Evolutionary conservation across 2,113 vertebrate species (phyloP), one percentile per base, ranked within the genome.

Genomic region (Oxyura jamaicensis): DNA sequence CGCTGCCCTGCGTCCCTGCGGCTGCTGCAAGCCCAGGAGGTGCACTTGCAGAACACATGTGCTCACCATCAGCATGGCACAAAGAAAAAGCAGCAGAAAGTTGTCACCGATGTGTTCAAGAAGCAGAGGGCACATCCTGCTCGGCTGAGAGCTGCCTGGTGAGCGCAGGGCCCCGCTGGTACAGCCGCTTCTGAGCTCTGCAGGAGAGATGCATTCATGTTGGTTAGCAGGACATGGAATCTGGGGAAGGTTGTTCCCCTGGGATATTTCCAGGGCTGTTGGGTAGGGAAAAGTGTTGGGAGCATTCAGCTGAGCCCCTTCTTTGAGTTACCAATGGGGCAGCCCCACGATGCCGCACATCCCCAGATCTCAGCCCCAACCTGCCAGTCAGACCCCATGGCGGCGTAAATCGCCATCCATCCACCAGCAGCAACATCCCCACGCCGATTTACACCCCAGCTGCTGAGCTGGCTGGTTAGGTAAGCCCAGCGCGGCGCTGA

Each of bases 171-270:
- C 39, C 48, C 74, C 59, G 52, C 96, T 83, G 83, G 93, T 42
- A 5, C 55, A 36, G 77, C 76, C 31, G 1, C 86, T 42, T 46
- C 60, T 0, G 5, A 95, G 62, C 71, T 79, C 55, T 0, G 1
- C 8, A 12, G 88, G 50, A 95, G 66, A 71, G 76, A 93, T 18
- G 28, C 31, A 13, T 94, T 80, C 3, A 3, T 74, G 56, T 86
- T 95, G 93, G 95, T 52, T 87, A 63, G 86, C 50, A 89, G 77
- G 93, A 87, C 91, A 56, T 67, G 63, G 83, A 91, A 94, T 52
- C 46, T 15, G 69, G 28, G 84, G 6, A 87, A 80, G 56, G 56
- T 68, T 69, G 25, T 1, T 92, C 81, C 65, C 81, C 10, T 20
- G n/a, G 1, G 77, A 35, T 79, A 42, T 78, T 71, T 63, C 36